Conservation (phyloP, 2,797 vertebrate species). For the Enteromius anoplus region DNA sequence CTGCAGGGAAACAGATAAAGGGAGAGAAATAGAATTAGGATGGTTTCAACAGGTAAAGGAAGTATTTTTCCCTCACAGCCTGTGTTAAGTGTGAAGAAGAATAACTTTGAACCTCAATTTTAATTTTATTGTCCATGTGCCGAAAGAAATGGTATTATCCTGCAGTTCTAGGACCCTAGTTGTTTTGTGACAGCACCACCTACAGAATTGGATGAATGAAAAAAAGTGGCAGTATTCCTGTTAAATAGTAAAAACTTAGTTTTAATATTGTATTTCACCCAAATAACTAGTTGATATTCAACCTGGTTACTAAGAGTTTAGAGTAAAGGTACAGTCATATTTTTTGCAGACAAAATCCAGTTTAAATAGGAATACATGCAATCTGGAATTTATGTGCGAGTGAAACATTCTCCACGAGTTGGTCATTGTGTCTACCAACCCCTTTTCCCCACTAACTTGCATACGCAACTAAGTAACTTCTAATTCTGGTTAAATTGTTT, state of each 20-base stretch:
- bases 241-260: not conserved
- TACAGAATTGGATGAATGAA: not conserved
- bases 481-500: not conserved
- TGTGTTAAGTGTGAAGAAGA: not conserved
- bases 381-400: not conserved
- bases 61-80: not conserved
- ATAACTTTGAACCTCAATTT: not conserved
- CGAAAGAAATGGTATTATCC: not conserved
- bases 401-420: not conserved
- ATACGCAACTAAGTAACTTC: no score
- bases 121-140: not conserved
- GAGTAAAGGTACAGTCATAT: not conserved
- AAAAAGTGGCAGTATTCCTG: not conserved
- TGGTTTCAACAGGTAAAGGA: not conserved
- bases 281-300: not conserved
- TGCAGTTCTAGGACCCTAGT: not conserved
- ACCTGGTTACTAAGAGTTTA: not conserved
- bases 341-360: no score
- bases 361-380: not conserved
- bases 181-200: not conserved
- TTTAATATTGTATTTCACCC: not conserved
- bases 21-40: not conserved
- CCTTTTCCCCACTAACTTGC: not conserved
- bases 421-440: not conserved
- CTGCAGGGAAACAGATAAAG: slow-evolving; percentile 20